Evolutionary conservation across 2,797 vertebrate species (phyloP), one percentile per base, ranked within the genome.

Genomic region (Clarias fuscus): DNA sequence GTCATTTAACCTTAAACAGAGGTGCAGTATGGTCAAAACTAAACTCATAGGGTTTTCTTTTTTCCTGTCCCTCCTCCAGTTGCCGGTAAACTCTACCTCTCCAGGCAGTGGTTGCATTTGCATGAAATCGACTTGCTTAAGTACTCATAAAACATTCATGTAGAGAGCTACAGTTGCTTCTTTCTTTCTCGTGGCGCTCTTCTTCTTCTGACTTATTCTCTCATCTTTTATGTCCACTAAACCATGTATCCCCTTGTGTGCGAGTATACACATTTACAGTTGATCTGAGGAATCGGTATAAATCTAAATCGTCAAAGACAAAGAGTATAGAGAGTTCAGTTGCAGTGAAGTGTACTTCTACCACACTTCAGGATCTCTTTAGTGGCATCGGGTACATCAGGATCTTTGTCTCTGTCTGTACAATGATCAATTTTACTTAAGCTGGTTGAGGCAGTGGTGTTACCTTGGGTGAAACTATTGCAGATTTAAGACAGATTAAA

Each of bases 101-200:
- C 91, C 93, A 93, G 93, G 93, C 94, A 93, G 91, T 94, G 93
- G 90, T 92, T 92, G 95, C 90, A 93, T 95, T 93, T 93, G 94
- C 95, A 95, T 95, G 94, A 95, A 95, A 95, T 93, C 93, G 93
- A 93, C 92, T 94, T 94, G 92, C 93, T 94, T 94, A 93, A 95
- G 95, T 94, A 92, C 90, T 93, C 92, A 93, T 95, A 93, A 94
- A 93, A 90, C 90, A 92, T 92, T 91, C 89, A 87, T 91, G 89
- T 87, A 84, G 89, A 85, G 91, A 89, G 89, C 86, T 83, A 76
- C 86, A 73, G 86, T 89, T 86, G 84, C 89, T 68, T 91, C 85
- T 86, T 68, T 91, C 85, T 86, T 86, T 82, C 83, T 86, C 24
- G 1, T 84, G 30, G 65, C 58, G 59, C 48, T 73, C 15, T 86